Base-by-base conservation (phyloP, 2,113 vertebrate species). In the Poeciliopsis occidentalis region DNA sequence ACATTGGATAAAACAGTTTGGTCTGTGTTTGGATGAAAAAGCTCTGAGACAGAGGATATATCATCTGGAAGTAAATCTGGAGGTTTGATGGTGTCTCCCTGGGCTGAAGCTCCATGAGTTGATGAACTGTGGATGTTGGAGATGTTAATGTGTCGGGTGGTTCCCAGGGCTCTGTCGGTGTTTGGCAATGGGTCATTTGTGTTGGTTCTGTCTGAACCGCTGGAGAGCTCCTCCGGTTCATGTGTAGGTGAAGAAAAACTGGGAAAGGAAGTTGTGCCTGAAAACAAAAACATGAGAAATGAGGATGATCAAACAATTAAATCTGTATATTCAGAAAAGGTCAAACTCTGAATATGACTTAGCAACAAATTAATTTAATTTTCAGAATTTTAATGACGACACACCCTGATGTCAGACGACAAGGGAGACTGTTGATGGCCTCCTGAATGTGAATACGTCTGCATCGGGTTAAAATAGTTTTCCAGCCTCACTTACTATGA, bases 251-350 rank as follows among this genome's bases (percentile, higher is more conserved):
- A 71, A 62, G 65, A 37, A 30, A 60, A 65, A n/a, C 62, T 72
- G 60, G 69, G 51, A 26, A 31, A 5, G 51, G 80, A 82, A 0
- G 54, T 51, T 11, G 85, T 84, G 13, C 79, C 94, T 94, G 80
- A 57, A 76, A 60, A 44, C 22, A 41, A 19, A 75, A 24, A 73
- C 15, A 64, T 72, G 60, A 51, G n/a, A 17, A 12, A 34, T 12
- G 34, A 60, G 32, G 13, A 57, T 24, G 15, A 10, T 30, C 7
- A 32, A 32, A 22, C 31, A 12, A 8, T 4, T 19, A 64, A 19
- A 64, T 64, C 12, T 10, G 27, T 34, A 34, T 19, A 34, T 34
- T 10, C 19, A 24, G 22, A 6, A 24, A 22, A 24, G 34, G 17
- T 34, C 8, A 34, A 34, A 22, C 29, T 22, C 17, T 22, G 30